Conservation (phyloP, 2,888 invertebrate species). For the Acrobasis suavella region DNA sequence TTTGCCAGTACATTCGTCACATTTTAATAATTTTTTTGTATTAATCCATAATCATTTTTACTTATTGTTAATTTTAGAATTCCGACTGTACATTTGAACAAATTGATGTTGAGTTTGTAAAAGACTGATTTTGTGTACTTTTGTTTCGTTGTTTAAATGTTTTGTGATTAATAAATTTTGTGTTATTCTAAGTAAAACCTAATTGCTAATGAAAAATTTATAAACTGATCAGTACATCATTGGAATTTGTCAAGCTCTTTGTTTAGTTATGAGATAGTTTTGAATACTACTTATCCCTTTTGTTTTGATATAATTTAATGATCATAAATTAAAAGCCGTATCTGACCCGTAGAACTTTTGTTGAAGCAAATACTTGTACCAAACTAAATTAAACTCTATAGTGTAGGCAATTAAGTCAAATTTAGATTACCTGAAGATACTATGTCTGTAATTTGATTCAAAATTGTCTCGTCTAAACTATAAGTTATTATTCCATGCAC, state of each 20-base stretch:
- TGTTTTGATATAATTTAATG: too few relatives aligned
- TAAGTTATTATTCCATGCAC: slow-evolving; percentile 4
- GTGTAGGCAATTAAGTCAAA: too few relatives aligned
- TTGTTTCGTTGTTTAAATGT: slow-evolving; percentile 8
- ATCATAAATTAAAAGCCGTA: too few relatives aligned
- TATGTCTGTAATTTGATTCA: not conserved
- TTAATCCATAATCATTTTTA: slow-evolving; percentile 14
- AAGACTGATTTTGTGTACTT: slow-evolving; percentile 16
- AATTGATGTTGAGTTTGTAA: slow-evolving; percentile 8
- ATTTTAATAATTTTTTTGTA: slow-evolving; percentile 32
- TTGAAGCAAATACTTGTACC: too few relatives aligned
- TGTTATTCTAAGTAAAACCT: slow-evolving; percentile 2
- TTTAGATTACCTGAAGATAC: too few relatives aligned
- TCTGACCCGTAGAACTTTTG: too few relatives aligned
- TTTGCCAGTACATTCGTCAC: slow-evolving; percentile 36
- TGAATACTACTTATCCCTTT: not conserved
- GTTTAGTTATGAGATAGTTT: slow-evolving; percentile 7
- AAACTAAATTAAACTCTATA: too few relatives aligned
- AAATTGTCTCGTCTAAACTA: slow-evolving; percentile 11
- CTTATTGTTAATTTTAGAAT: slow-evolving; percentile 17
- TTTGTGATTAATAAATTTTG: slow-evolving; percentile 15
- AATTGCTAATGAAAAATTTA: not conserved
- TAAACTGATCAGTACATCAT: not conserved
- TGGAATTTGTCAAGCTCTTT: slow-evolving; percentile 7
- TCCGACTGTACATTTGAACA: slow-evolving; percentile 8